Conservation (phyloP, 2,113 vertebrate genomes). For the Xiphias gladius region DNA sequence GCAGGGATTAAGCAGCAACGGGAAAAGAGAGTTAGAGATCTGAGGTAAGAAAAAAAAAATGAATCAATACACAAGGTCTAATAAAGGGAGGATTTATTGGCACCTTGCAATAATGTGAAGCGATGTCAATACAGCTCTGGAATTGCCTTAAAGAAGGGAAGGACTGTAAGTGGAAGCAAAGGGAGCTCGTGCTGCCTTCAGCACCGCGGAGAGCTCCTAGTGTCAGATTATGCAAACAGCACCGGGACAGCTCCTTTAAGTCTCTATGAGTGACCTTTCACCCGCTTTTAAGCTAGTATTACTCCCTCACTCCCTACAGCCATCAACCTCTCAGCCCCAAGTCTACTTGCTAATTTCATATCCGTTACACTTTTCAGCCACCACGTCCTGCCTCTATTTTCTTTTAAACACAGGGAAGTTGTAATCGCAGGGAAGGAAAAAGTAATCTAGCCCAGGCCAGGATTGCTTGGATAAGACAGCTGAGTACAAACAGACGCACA, state of each 20-base stretch:
- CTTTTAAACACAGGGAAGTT: background rate
- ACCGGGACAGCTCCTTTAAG: conserved; percentile 59
- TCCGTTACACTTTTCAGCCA: background rate
- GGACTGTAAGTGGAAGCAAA: conserved; percentile 10
- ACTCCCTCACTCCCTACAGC: conserved; percentile 1
- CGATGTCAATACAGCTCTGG: conserved; percentile 66
- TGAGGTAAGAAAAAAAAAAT: conserved; percentile 40
- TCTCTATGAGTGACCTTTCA: conserved; percentile 46
- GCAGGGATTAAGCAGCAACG: conserved; percentile 52
- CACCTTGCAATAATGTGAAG: conserved; percentile 72
- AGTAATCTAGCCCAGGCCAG: conserved; percentile 3
- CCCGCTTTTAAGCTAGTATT: conserved; percentile 10
- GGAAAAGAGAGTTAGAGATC: conserved; percentile 65
- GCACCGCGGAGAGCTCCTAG: conserved; percentile 75
- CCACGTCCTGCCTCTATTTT: background rate
- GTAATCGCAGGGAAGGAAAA: conserved; percentile 12
- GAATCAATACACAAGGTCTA: conserved; percentile 74
- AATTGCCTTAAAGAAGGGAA: conserved; percentile 56
- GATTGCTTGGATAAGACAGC: conserved; percentile 6
- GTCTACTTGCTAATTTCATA: conserved; percentile 24
- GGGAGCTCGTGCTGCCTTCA: conserved; percentile 51
- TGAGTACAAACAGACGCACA: conserved; percentile 18
- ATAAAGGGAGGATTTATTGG: conserved; percentile 79
- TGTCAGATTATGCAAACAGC: conserved; percentile 31
- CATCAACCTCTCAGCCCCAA: background rate